Conservation (phyloP, 30 jellyfish, hydroid and myxozoan species). For the Aurelia sp. region DNA sequence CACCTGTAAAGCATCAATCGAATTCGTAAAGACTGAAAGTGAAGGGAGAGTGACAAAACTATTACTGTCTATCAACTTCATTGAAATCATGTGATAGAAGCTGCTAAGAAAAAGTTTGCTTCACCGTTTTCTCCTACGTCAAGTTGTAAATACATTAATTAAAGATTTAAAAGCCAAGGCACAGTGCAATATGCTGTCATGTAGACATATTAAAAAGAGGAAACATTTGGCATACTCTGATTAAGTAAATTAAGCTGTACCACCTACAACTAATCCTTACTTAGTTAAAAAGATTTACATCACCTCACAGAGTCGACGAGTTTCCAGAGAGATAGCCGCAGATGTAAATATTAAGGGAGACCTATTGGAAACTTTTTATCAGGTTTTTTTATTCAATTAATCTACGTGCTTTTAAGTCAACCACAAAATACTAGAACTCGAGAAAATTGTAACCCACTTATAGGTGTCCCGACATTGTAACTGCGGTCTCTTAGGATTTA, state of each 20-base stretch:
- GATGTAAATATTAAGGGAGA: slow-evolving; percentile 38
- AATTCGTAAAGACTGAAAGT: too few species aligned
- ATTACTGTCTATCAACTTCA: too few species aligned
- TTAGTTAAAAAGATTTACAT: slow-evolving; percentile 20
- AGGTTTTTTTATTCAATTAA: slow-evolving; percentile 61
- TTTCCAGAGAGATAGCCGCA: slow-evolving; percentile 54
- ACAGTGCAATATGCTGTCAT: not conserved
- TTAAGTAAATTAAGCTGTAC: slow-evolving; percentile 40
- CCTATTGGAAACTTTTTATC: slow-evolving; percentile 79
- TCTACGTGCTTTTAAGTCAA: slow-evolving; percentile 51
- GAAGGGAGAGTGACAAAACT: too few species aligned
- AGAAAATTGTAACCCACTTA: slow-evolving; percentile 76
- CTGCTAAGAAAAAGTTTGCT: too few species aligned
- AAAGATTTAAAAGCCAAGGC: slow-evolving; percentile 21
- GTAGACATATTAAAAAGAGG: not conserved
- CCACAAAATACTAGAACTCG: slow-evolving; percentile 68
- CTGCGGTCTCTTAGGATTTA: slow-evolving; percentile 59
- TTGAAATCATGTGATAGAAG: too few species aligned
- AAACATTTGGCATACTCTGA: slow-evolving; percentile 26
- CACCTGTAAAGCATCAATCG: too few species aligned
- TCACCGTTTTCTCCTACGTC: too few species aligned
- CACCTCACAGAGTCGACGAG: slow-evolving; percentile 33
- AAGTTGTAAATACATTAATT: slow-evolving; percentile 9
- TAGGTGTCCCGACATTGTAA: slow-evolving; percentile 48
- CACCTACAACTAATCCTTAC: slow-evolving; percentile 16